Evolutionary conservation across 2,797 vertebrate genomes (phyloP), one percentile per base, ranked within the genome.

Genomic region (Tarsius wallacei): DNA sequence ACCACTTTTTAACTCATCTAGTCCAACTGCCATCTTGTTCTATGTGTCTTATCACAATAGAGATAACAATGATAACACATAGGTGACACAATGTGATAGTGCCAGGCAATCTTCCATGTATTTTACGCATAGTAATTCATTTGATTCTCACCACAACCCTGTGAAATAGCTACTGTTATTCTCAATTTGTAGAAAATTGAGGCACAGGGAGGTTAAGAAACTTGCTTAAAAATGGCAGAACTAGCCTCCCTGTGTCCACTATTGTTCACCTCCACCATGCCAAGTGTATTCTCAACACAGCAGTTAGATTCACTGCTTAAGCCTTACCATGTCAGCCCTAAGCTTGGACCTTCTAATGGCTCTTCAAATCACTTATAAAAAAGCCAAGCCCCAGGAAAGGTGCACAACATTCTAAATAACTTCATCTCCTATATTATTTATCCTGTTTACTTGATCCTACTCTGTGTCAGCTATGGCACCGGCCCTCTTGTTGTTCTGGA

Each of bases 231-330:
- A 87, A 36, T 0, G 19, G 63, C 15, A 36, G 33, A 36, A 3
- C 33, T 0, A 0, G 7, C 22, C 24, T 55, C 24, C 2, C 2
- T 17, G 17, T 17, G 15, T 14, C 33, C 24, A 14, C 2, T 13
- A 0, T 1, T 15, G 12, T 28, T 68, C 0, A 6, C 11, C 5
- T 22, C 16, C 3, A 0, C 36, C 2, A 2, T 0, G 6, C 6
- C 14, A 31, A 24, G 24, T 5, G 36, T 33, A 2, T 7, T 19
- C 47, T 81, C 11, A 55, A 31, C 33, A 36, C 0, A 17, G 12
- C 14, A 49, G 24, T 19, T 24, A 33, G 63, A 59, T 36, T 26
- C n/a, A 9, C 10, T 24, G 5, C 1, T 1, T 7, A 26, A 49
- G 17, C 31, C 13, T 4, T 26, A 33, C 19, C 21, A 2, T 3